Evolutionary conservation across 2,113 vertebrate species (phyloP).

Genomic region (Aspidoscelis tigris): DNA sequence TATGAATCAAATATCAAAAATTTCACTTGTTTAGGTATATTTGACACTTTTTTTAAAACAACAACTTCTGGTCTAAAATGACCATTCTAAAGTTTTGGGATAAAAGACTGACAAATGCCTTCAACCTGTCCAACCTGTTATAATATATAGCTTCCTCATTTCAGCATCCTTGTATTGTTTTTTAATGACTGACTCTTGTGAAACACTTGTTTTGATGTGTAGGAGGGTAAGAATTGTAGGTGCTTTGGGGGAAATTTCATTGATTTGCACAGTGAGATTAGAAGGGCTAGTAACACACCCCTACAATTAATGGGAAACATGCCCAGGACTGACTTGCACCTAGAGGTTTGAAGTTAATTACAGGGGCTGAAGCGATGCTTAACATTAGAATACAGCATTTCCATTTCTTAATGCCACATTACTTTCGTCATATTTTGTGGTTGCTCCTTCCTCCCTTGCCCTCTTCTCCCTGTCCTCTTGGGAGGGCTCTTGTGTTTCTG

Average conservation of each 20-base stretch:
- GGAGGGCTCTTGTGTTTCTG: slow-evolving; percentile 28
- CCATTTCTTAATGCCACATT: slow-evolving; percentile 17
- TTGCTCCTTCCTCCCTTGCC: neutral
- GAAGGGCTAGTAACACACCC: slow-evolving; percentile 12
- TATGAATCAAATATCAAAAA: too few relatives aligned
- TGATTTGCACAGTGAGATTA: slow-evolving; percentile 3
- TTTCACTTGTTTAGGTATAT: too few relatives aligned
- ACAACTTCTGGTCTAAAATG: too few relatives aligned
- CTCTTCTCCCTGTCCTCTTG: slow-evolving; percentile 19
- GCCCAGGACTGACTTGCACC: slow-evolving; percentile 27
- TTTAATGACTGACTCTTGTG: slow-evolving; percentile 4
- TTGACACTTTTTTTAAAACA: too few relatives aligned
- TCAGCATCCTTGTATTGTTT: neutral
- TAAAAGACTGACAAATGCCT: too few relatives aligned
- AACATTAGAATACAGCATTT: slow-evolving; percentile 20
- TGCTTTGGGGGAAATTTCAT: neutral
- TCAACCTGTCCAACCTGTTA: neutral
- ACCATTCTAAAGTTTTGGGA: too few relatives aligned
- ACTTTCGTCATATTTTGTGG: slow-evolving; percentile 8
- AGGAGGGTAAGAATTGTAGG: neutral
- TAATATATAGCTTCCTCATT: neutral
- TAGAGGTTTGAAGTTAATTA: slow-evolving; percentile 39
- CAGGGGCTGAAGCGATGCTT: slow-evolving; percentile 6
- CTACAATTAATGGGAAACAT: slow-evolving; percentile 31
- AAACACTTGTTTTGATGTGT: neutral